Percentiles rank a stretch among this genome's conserved stretches.
Conservation (phyloP, 2,113 vertebrate species). For the Dicrurus megarhynchus region DNA sequence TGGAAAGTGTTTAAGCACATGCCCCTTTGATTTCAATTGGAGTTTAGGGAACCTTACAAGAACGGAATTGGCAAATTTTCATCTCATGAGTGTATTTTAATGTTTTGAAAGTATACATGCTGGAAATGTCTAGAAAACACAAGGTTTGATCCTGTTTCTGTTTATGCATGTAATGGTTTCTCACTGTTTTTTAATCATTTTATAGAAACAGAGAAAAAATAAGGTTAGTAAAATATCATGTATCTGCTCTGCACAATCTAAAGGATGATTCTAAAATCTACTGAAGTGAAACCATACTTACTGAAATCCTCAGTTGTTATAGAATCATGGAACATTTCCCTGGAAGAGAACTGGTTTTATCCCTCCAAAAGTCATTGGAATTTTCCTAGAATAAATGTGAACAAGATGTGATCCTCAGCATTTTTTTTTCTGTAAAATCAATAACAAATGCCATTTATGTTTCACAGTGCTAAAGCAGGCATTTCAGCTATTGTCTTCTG, state of each 20-base stretch:
- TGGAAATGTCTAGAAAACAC: background rate
- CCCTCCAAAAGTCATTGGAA: background rate
- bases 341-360: background rate
- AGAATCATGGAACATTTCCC: background rate
- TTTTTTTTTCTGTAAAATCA: background rate
- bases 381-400: slow-evolving; percentile 16
- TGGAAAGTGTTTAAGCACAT: background rate
- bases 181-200: background rate
- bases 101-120: background rate
- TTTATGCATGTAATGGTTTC: background rate
- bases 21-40: background rate
- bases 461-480: background rate
- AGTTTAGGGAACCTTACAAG: background rate
- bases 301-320: background rate
- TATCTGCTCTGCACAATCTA: background rate
- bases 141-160: background rate
- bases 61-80: background rate
- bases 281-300: background rate
- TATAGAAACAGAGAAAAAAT: background rate
- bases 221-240: background rate
- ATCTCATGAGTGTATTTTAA: background rate
- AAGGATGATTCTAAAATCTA: background rate
- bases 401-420: background rate
- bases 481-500: background rate
- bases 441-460: background rate